Evolutionary conservation across 1,140 invertebrate genomes (phyloP), one percentile per base, ranked within the genome.

Genomic region (Trichonephila inaurata): DNA sequence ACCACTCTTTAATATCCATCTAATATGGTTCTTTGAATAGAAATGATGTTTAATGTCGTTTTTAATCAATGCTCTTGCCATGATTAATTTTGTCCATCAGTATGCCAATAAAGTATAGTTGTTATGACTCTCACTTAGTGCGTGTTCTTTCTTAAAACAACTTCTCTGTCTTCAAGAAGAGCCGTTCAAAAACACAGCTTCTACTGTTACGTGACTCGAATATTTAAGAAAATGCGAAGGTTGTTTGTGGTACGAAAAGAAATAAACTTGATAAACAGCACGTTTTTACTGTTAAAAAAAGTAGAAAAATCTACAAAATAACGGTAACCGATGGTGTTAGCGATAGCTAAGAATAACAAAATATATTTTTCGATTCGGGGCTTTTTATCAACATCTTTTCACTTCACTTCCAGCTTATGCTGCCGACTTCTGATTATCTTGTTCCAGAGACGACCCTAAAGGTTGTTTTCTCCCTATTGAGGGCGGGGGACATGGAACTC

Each of bases 291-390:
- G 14, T 19, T 60, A 85, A 85, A 85, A 85, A 21, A 44, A 6
- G 16, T 21, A 16, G 28, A 91, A 64, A 33, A 77, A 21, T 61
- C 83, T 28, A n/a, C 83, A 62, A 93, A 89, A 89, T 93, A 93
- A 92, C 58, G 85, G 92, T 69, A 93, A 93, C 86, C 66, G 92
- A 88, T 89, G 66, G 69, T 93, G 86, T 93, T 21, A 81, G 77
- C 51, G 85, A 87, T 87, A 89, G n/a, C 64, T 44, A 87, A 88
- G 86, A 93, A 93, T 81, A 92, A 92, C 85, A 89, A 93, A 87
- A 92, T 92, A 92, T 72, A 92, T 86, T 88, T 93, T 93, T 93
- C 86, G 92, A 93, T 93, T 93, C 92, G n/a, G 61, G 28, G 66
- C 86, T 58, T 93, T 64, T 91, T 86, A 86, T 87, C 82, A 92